Evolutionary conservation across 2,797 vertebrate species (phyloP).

Genomic region (Vespertilio murinus): DNA sequence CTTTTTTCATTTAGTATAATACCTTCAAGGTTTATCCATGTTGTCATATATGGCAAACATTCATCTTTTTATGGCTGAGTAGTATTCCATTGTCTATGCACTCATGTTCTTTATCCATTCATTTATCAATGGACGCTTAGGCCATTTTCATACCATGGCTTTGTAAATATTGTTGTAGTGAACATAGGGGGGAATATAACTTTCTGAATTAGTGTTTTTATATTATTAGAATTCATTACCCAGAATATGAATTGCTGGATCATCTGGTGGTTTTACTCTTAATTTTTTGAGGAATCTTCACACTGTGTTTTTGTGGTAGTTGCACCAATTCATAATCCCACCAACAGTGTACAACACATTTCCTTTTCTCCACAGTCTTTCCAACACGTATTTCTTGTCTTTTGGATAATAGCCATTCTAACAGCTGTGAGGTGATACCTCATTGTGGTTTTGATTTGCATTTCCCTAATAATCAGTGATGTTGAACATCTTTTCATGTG

Average conservation of each 20-base stretch:
- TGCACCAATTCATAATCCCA: background rate
- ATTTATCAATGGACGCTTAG: background rate
- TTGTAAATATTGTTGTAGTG: background rate
- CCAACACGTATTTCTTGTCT: background rate
- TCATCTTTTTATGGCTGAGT: background rate
- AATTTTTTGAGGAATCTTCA: background rate
- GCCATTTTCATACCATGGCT: background rate
- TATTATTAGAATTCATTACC: background rate
- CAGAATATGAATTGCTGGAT: background rate
- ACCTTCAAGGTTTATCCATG: background rate
- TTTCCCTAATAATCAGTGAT: background rate
- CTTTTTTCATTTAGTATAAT: background rate
- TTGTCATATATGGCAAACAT: background rate
- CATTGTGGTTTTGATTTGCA: background rate
- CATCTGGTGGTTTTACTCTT: background rate
- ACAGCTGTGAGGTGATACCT: background rate
- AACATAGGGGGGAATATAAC: background rate
- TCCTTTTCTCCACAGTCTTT: background rate
- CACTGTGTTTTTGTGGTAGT: background rate
- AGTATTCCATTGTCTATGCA: background rate
- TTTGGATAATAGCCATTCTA: background rate
- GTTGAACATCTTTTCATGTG: background rate
- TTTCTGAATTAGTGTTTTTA: background rate
- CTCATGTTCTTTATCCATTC: background rate
- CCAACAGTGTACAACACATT: background rate